These are phyloP conservation scores for Brachymystax lenok DNA, from an alignment of 2,797 vertebrate species.

Conservation along the genomic window DNA sequence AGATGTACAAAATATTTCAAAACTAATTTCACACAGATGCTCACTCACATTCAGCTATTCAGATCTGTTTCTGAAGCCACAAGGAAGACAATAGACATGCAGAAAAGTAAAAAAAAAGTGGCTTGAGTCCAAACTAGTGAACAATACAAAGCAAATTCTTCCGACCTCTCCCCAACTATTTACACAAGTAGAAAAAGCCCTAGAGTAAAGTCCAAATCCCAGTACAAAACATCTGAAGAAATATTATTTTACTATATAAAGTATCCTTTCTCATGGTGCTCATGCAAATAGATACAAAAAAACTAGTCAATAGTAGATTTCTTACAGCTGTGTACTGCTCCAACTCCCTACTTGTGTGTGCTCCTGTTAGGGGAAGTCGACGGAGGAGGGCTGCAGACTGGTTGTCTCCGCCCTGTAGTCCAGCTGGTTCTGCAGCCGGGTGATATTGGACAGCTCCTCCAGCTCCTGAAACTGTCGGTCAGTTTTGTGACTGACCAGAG, in stretches of 20 bases:
- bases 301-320: slow-evolving; percentile 17
- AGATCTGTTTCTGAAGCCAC: background rate
- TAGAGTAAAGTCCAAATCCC: background rate
- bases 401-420: slow-evolving; percentile 84
- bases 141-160: background rate
- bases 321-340: slow-evolving; percentile 25
- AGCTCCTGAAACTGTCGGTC: slow-evolving; percentile 94
- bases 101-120: background rate
- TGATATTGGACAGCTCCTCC: slow-evolving; percentile 79
- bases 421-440: slow-evolving; percentile 93
- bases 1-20: background rate
- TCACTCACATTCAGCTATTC: background rate
- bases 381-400: slow-evolving; percentile 74
- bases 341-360: slow-evolving; percentile 14
- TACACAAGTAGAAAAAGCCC: background rate
- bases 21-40: background rate
- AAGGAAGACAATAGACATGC: slow-evolving; percentile 2
- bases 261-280: background rate
- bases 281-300: slow-evolving; percentile 6
- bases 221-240: background rate
- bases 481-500: slow-evolving; percentile 97
- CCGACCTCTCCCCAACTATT: background rate
- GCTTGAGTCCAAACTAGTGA: background rate
- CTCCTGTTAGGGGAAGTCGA: slow-evolving; percentile 77
- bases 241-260: background rate